These are phyloP conservation scores for Pseudomyrmex sp. DNA, from an alignment of 1,140 invertebrate genomes.

Conservation along the genomic window DNA sequence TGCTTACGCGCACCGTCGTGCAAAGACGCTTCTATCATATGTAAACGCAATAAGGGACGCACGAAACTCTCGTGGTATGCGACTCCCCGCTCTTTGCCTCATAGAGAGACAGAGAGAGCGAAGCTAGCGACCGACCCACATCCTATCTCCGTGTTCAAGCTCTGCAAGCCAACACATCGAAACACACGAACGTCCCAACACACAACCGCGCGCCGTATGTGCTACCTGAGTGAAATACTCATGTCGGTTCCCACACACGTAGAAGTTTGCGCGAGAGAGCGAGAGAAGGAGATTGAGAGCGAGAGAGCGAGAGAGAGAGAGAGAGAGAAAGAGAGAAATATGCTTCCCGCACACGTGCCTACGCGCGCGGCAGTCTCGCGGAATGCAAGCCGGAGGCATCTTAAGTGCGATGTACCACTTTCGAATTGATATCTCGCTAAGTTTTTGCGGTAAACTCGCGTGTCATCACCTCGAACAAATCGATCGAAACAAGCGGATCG, in stretches of 20 bases:
- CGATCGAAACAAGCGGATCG: constrained; percentile 1
- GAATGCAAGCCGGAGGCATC: constrained; percentile 76
- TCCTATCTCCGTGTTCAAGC: constrained; percentile 74
- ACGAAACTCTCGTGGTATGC: constrained; percentile 67
- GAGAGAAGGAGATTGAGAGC: constrained; percentile 15
- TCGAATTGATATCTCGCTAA: constrained; percentile 71
- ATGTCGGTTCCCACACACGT: constrained; percentile 45
- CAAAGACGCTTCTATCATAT: constrained; percentile 74
- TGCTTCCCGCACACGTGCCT: constrained; percentile 63
- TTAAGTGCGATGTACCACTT: constrained; percentile 77
- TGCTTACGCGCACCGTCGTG: constrained; percentile 63
- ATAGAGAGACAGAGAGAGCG: constrained; percentile 63
- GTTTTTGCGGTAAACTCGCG: constrained; percentile 65
- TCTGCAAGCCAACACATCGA: constrained; percentile 55
- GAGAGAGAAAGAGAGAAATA: constrained; percentile 21
- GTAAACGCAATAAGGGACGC: constrained; percentile 72
- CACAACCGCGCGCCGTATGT: not conserved
- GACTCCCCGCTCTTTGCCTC: constrained; percentile 68
- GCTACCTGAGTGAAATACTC: constrained; percentile 49
- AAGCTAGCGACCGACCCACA: constrained; percentile 82
- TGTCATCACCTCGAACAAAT: constrained; percentile 46
- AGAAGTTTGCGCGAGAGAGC: constrained; percentile 38
- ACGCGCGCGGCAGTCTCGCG: constrained; percentile 63
- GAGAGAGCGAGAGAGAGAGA: constrained; percentile 26
- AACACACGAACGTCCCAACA: too few species aligned